Conservation (phyloP, 2,113 vertebrate species). For the Pheucticus melanocephalus region DNA sequence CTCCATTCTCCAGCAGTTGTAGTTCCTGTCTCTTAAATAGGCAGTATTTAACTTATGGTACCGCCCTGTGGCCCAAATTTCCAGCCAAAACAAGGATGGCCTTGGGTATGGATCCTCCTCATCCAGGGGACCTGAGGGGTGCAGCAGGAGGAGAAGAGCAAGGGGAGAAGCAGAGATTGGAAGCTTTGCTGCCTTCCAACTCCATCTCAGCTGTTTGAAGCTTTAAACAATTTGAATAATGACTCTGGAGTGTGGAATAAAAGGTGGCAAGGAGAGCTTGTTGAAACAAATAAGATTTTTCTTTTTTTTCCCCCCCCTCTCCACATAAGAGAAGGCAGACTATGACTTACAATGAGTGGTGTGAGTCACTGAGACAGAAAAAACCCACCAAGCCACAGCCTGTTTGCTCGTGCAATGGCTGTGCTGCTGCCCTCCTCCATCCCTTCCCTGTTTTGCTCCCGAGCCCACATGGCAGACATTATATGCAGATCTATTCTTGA, state of each 20-base stretch:
- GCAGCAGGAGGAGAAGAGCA: neutral
- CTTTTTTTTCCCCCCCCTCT: rapidly evolving
- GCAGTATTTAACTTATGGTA: neutral
- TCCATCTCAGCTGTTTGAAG: neutral
- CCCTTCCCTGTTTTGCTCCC: neutral
- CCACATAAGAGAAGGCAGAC: neutral
- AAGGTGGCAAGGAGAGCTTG: neutral
- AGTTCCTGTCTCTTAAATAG: neutral
- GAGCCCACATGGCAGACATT: neutral
- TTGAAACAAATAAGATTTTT: neutral
- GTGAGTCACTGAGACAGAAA: slow-evolving; percentile 22
- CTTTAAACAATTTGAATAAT: neutral
- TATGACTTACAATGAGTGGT: neutral
- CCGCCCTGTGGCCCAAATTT: neutral
- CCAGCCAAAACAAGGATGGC: neutral
- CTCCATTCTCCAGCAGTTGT: rapidly evolving
- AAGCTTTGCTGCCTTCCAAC: neutral
- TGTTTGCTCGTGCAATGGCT: neutral
- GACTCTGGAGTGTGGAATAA: neutral
- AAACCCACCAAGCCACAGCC: neutral
- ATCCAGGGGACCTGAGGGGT: neutral
- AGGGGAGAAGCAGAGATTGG: neutral
- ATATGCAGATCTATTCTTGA: neutral
- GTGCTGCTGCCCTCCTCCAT: neutral
- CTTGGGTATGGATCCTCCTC: neutral